Evolutionary conservation across 2,797 vertebrate genomes (phyloP), one percentile per base, ranked within the genome.

Genomic region (Coregonus ussuriensis): DNA sequence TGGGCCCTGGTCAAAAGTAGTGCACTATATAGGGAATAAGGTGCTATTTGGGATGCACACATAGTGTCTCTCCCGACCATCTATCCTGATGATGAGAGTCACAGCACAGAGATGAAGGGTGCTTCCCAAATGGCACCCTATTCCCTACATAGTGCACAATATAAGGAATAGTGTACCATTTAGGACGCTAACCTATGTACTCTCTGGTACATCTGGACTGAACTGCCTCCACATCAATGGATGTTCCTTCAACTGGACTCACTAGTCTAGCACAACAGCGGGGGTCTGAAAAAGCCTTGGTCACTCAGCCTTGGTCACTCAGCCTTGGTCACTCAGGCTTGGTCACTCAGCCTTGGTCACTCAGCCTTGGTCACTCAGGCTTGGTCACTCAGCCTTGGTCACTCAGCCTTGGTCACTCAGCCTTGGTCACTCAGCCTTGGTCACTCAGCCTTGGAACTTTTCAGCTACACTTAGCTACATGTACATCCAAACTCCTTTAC

Each of bases 401-500:
- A 53, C 52, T 15, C 53, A 54, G 53, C 16, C 14, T 35, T 35
- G 35, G 35, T 35, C 35, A 35, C 35, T 35, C 35, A 35, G 35
- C 4, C 35, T 35, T 35, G 35, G 35, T 35, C 35, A 35, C 4
- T 5, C 33, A 4, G 33, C 4, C 33, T 35, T 35, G 33, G 33
- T 35, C 33, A 35, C 33, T 1, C 37, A 47, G 41, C 41, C 41
- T 47, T 47, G 41, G 41, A 41, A 65, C 11, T 31, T 29, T 29
- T 29, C 21, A 66, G 62, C 69, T 74, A 54, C 65, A 70, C 52
- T 56, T 11, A 11, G 41, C 9, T 3, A 47, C 41, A 47, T 47
- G 72, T 33, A 9, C 73, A 76, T 65, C 74, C 63, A 59, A 5
- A 76, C 73, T 33, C 71, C 29, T 72, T 31, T 63, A 59, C 47